Evolutionary conservation across 53 echinoderm and acorn worm species (phyloP).

Genomic region (Echinarachnius parma): DNA sequence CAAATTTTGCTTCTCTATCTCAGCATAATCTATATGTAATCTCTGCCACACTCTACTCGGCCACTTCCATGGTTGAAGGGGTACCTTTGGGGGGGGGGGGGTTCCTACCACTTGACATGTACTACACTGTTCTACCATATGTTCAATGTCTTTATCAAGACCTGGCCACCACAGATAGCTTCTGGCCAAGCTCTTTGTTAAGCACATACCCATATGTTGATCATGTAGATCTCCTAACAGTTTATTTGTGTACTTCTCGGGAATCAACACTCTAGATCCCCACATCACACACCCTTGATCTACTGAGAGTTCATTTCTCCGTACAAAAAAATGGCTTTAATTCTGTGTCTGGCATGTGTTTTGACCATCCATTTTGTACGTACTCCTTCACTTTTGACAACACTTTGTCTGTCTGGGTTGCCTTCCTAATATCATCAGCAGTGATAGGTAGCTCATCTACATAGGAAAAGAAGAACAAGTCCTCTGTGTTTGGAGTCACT

Average conservation of each 20-base stretch:
- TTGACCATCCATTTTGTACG: not conserved
- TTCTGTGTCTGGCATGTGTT: not conserved
- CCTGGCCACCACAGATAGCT: not conserved
- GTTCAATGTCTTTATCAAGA: not conserved
- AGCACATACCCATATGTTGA: not conserved
- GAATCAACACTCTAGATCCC: slow-evolving; percentile 5
- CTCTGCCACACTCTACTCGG: too few species aligned
- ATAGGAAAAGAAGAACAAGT: too few species aligned
- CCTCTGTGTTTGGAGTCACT: too few species aligned
- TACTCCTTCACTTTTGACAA: slow-evolving; percentile 16
- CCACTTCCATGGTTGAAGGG: not conserved
- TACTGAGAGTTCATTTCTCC: not conserved
- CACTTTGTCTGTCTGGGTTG: slow-evolving; percentile 15
- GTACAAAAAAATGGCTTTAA: too few species aligned
- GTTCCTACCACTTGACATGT: too few species aligned
- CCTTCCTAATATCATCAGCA: too few species aligned
- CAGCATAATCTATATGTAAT: too few species aligned
- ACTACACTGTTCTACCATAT: too few species aligned
- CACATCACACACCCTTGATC: slow-evolving; percentile 16
- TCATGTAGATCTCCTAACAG: not conserved
- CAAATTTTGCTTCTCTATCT: too few species aligned
- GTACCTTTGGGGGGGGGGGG: not conserved
- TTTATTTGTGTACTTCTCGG: not conserved
- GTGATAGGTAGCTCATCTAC: too few species aligned
- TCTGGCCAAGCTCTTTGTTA: not conserved